Evolutionary conservation across 2,113 vertebrate genomes (phyloP).

Genomic region (Callaeas wilsoni): DNA sequence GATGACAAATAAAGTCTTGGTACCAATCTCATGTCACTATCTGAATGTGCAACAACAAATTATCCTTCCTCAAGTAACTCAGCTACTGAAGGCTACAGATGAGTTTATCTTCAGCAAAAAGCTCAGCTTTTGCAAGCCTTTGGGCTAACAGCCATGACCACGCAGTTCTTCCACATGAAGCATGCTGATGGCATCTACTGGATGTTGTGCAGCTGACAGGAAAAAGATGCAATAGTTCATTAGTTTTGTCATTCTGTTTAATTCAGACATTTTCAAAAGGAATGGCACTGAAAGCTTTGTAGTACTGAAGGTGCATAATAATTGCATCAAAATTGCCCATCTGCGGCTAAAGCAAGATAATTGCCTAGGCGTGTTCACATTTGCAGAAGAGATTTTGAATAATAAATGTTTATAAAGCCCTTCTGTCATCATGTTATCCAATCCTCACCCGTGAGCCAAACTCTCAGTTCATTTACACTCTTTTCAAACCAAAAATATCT

Average conservation of each 20-base stretch:
- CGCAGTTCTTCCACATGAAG: not conserved
- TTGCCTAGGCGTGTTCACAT: slow-evolving; percentile 36
- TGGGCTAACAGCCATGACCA: not conserved
- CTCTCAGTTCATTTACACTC: slow-evolving; percentile 25
- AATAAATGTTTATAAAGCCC: slow-evolving; percentile 59
- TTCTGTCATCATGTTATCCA: slow-evolving; percentile 54
- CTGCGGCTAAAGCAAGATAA: slow-evolving; percentile 59
- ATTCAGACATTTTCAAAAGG: slow-evolving; percentile 54
- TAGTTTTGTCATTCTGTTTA: slow-evolving; percentile 39
- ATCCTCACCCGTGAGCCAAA: not conserved
- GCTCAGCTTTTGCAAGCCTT: not conserved
- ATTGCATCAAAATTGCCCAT: slow-evolving; percentile 60
- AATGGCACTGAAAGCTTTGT: slow-evolving; percentile 53
- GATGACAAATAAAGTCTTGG: not conserved
- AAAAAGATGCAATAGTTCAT: slow-evolving; percentile 50
- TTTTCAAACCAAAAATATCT: slow-evolving; percentile 40
- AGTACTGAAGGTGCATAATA: slow-evolving; percentile 60
- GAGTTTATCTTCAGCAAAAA: not conserved
- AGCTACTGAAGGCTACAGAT: not conserved
- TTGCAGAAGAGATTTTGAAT: slow-evolving; percentile 59
- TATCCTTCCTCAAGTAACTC: not conserved
- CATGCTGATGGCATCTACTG: not conserved
- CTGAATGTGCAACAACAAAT: not conserved
- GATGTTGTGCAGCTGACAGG: slow-evolving; percentile 46
- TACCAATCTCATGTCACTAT: not conserved